phyloP scores from a whole-genome alignment of 2,797 vertebrate genomes.

The Echiichthys vipera region DNA sequence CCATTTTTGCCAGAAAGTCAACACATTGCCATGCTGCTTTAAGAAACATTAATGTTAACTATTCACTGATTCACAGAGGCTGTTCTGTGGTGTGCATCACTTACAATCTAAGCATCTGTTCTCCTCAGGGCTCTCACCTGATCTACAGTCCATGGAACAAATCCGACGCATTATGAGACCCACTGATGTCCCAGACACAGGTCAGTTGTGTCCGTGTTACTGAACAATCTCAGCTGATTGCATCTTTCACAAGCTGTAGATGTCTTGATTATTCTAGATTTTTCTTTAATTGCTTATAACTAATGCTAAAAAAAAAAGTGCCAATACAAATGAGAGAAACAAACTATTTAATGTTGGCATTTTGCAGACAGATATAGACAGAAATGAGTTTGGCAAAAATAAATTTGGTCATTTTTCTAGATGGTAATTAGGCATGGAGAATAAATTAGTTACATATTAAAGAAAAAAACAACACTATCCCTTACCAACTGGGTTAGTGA shows the following conservation, averaged over 20 bases:
- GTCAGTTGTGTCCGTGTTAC: conserved; percentile 64
- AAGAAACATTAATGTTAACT: neutral
- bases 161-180: conserved; percentile 97
- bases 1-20: neutral
- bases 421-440: too few relatives aligned
- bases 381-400: too few relatives aligned
- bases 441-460: too few relatives aligned
- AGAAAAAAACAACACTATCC: too few relatives aligned
- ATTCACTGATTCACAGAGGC: neutral
- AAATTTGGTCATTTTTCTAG: too few relatives aligned
- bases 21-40: neutral
- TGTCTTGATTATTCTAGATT: neutral
- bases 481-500: neutral
- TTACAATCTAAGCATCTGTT: neutral
- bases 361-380: too few relatives aligned
- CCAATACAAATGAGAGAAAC: too few relatives aligned
- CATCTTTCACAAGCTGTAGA: neutral
- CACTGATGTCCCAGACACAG: conserved; percentile 96
- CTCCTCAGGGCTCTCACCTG: conserved; percentile 91
- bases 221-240: neutral
- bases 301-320: neutral
- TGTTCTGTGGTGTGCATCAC: neutral
- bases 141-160: conserved; percentile 96
- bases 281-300: neutral
- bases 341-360: too few relatives aligned